Evolutionary conservation across 2,113 vertebrate genomes (phyloP).

Genomic region (Myotis lucifugus): DNA sequence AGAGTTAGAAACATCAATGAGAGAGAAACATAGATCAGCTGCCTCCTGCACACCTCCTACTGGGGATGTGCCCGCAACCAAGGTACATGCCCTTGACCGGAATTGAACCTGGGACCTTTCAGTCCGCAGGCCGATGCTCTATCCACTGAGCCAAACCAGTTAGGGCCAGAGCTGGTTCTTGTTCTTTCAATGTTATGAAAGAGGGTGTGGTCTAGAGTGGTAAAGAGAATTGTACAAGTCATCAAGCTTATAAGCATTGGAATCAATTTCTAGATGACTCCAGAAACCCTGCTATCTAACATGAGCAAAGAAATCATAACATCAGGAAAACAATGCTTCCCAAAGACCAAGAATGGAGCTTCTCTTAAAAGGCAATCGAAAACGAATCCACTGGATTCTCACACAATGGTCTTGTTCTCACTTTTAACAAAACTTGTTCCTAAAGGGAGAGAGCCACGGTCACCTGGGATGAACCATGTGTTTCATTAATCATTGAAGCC

Average conservation of each 20-base stretch:
- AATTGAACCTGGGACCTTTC: too few relatives aligned
- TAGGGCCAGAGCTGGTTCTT: neutral
- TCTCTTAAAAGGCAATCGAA: constrained; percentile 21
- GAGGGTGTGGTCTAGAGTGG: constrained; percentile 19
- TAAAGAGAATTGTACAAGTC: constrained; percentile 41
- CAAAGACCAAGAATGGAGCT: neutral
- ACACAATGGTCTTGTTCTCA: neutral
- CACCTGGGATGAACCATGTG: neutral
- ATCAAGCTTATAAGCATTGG: neutral
- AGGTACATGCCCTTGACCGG: too few relatives aligned
- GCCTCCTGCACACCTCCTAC: too few relatives aligned
- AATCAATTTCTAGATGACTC: constrained; percentile 20
- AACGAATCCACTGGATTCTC: neutral
- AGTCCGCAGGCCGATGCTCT: too few relatives aligned
- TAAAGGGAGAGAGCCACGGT: constrained; percentile 18
- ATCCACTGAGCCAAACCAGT: neutral
- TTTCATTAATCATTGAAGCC: constrained; percentile 15
- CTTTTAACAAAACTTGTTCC: constrained; percentile 12
- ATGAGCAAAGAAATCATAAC: neutral
- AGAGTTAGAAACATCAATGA: too few relatives aligned
- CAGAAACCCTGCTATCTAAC: neutral
- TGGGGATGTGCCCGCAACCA: too few relatives aligned
- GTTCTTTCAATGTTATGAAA: constrained; percentile 56
- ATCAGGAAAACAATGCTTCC: neutral
- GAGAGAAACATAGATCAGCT: too few relatives aligned